phyloP scores from a whole-genome alignment of 1,140 invertebrate species.

The Apis dorsata region DNA sequence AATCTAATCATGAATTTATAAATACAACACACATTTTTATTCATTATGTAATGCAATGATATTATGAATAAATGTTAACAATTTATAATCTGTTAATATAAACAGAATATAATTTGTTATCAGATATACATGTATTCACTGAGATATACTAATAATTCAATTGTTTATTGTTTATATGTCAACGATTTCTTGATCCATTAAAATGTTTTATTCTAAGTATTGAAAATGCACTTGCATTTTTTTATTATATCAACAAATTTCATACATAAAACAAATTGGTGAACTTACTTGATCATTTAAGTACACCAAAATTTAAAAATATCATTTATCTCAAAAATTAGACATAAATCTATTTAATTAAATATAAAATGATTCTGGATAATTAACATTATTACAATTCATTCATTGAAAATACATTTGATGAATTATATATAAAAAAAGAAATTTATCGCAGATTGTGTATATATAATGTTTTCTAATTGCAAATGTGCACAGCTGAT shows the following conservation, averaged over 20 bases:
- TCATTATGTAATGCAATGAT: constrained; percentile 48
- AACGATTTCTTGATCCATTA: constrained; percentile 22
- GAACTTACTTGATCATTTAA: constrained; percentile 43
- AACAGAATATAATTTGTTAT: constrained; percentile 50
- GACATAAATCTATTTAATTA: constrained; percentile 36
- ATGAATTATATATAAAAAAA: constrained; percentile 59
- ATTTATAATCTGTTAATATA: constrained; percentile 50
- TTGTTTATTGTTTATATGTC: constrained; percentile 33
- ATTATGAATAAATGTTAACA: constrained; percentile 52
- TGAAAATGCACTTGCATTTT: constrained; percentile 32
- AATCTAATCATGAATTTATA: constrained; percentile 48
- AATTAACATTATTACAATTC: constrained; percentile 32
- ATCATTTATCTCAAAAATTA: constrained; percentile 23
- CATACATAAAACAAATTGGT: constrained; percentile 9
- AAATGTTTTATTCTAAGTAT: constrained; percentile 37
- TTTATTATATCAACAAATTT: constrained; percentile 19
- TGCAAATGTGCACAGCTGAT: constrained; percentile 45
- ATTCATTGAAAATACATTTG: constrained; percentile 5
- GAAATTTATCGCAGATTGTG: constrained; percentile 62
- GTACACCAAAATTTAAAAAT: constrained; percentile 25
- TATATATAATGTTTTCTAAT: constrained; percentile 22
- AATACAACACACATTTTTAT: constrained; percentile 60
- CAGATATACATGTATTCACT: constrained; percentile 32
- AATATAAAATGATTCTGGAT: constrained; percentile 26
- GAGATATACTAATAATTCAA: constrained; percentile 15